Evolutionary conservation across 1,140 invertebrate genomes (phyloP), one percentile per base, ranked within the genome.

Genomic region (Penaeus chinensis): DNA sequence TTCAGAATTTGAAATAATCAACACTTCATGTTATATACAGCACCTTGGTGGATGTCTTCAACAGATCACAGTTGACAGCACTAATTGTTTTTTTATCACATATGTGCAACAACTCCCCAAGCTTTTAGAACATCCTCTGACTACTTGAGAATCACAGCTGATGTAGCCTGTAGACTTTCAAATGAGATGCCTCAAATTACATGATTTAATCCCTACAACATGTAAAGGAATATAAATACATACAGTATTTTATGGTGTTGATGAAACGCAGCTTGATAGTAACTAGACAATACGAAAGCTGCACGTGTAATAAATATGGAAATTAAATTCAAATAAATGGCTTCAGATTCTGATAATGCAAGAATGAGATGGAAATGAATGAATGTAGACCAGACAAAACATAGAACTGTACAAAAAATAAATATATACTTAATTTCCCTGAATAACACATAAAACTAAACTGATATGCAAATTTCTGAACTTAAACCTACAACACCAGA

Each of bases 21-120:
- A 79, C 76, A 65, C n/a, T 61, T 65, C 74, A 65, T 61, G 27
- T 78, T 54, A 47, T 18, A 16, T 85, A 80, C 60, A 85, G 84
- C 84, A 85, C 84, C 84, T 78, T 60, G 84, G 65, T 65, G 77
- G 62, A 69, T 60, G 62, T 79, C 37, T 85, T 85, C 42, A 85
- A 79, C 37, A 80, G 32, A 85, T 80, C 84, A 85, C 84, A 85
- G 76, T 24, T 66, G 76, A 85, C 22, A 60, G 84, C 78, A 76
- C 78, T 79, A 80, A n/a, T 60, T 54, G 77, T 32, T 63, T 69
- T 54, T 54, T 54, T 54, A 60, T 85, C 74, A 66, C 71, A 69
- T 47, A 80, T 32, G 42, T 54, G 54, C 54, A 54, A 54, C 54
- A 54, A 79, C 54, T 77, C 22, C 63, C 76, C 47, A 85, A 42